These are phyloP conservation scores for Trichomalopsis sarcophagae DNA, from an alignment of 1,140 invertebrate genomes.

Conservation along the genomic window DNA sequence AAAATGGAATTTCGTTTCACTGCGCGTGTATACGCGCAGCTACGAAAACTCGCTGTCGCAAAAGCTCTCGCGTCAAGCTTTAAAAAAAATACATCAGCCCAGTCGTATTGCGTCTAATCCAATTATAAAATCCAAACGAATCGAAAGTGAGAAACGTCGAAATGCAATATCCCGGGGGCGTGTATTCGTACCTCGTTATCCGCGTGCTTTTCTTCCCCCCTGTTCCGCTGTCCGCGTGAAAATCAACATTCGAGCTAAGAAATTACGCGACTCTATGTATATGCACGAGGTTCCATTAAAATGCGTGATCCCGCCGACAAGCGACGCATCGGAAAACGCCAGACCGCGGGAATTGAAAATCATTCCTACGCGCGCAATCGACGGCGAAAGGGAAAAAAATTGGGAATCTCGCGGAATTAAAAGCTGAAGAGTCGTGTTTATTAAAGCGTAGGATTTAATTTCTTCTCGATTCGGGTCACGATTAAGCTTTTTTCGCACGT, in stretches of 20 bases:
- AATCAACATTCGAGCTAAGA: neutral
- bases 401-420: neutral
- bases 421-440: conserved; percentile 29
- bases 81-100: too few relatives aligned
- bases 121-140: neutral
- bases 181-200: neutral
- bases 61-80: too few relatives aligned
- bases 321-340: conserved; percentile 6
- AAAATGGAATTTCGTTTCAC: neutral
- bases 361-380: neutral
- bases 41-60: too few relatives aligned
- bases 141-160: neutral
- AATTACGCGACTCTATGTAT: neutral
- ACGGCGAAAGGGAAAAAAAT: neutral
- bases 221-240: neutral
- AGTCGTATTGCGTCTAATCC: neutral
- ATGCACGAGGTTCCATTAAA: neutral
- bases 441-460: neutral
- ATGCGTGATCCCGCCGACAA: neutral
- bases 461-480: neutral
- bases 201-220: neutral
- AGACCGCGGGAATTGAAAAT: conserved; percentile 35
- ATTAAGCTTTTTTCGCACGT: neutral
- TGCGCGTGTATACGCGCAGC: neutral
- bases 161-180: neutral